phyloP scores from a whole-genome alignment of 2,888 invertebrate species.

The Limnephilus marmoratus region DNA sequence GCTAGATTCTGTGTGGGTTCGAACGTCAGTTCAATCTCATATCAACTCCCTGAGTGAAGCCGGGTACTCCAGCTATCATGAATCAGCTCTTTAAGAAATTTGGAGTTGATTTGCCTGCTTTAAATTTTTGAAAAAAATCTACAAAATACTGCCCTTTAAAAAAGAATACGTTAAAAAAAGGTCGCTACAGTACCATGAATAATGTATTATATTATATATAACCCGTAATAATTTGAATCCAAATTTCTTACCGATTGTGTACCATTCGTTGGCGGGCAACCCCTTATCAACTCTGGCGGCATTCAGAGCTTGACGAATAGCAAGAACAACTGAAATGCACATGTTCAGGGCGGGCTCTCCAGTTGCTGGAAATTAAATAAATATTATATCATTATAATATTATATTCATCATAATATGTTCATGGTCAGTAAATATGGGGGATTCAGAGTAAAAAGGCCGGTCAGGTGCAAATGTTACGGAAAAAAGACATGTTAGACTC shows the following conservation, averaged over 20 bases:
- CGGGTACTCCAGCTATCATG: too few species aligned
- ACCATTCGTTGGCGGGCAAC: conserved; percentile 76
- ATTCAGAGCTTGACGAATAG: conserved; percentile 80
- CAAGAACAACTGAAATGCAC: conserved; percentile 75
- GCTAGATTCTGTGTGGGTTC: too few species aligned
- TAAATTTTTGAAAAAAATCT: too few species aligned
- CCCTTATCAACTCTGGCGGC: conserved; percentile 81
- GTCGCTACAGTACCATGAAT: too few species aligned
- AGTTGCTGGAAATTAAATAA: conserved; percentile 72
- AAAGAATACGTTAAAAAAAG: too few species aligned
- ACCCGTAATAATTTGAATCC: background rate
- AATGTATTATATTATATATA: too few species aligned
- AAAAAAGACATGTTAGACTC: background rate
- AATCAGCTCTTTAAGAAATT: too few species aligned
- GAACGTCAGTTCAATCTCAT: too few species aligned
- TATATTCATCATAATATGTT: background rate
- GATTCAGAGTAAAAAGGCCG: background rate
- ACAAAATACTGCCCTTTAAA: too few species aligned
- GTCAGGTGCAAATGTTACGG: background rate
- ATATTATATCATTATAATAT: background rate
- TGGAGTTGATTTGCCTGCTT: too few species aligned
- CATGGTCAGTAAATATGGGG: background rate
- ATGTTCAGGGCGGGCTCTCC: conserved; percentile 77
- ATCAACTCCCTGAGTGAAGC: too few species aligned
- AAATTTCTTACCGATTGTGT: conserved; percentile 76